phyloP scores from a whole-genome alignment of 2,113 vertebrate genomes.

The Eonycteris spelaea region DNA sequence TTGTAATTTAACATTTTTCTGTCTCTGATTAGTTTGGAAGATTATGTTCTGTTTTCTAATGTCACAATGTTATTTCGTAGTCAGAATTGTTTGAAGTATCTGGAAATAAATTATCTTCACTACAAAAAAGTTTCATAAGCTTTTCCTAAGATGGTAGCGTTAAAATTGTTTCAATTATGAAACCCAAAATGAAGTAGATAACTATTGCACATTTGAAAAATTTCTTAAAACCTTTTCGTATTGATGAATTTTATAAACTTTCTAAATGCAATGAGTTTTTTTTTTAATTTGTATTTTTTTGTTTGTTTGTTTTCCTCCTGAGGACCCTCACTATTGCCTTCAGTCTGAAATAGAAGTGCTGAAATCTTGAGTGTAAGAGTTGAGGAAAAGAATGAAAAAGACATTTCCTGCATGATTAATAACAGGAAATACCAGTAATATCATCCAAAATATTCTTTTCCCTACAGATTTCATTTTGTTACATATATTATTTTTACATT shows the following conservation, averaged over 20 bases:
- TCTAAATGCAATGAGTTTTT: not conserved
- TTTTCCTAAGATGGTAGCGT: not conserved
- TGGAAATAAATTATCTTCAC: not conserved
- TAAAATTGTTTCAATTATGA: not conserved
- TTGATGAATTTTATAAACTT: not conserved
- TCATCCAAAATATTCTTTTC: conserved; percentile 40
- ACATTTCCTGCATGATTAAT: conserved; percentile 55
- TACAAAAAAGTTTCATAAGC: not conserved
- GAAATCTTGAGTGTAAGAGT: conserved; percentile 30
- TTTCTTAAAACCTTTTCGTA: not conserved
- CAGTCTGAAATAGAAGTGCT: conserved; percentile 48
- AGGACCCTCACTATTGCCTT: not conserved
- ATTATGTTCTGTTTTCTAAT: not conserved
- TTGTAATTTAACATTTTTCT: conserved; percentile 25
- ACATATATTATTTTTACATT: conserved; percentile 38
- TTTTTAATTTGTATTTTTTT: not conserved
- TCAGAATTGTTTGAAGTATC: conserved; percentile 12
- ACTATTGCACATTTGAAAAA: not conserved
- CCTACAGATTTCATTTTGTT: conserved; percentile 13
- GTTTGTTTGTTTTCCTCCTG: not conserved
- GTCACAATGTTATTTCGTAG: not conserved
- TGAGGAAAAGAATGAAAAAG: conserved; percentile 42
- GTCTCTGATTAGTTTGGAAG: not conserved
- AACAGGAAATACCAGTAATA: conserved; percentile 69
- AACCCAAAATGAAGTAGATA: not conserved